Percentiles rank a stretch among this genome's conserved stretches.
Evolutionary conservation across 2,113 vertebrate species (phyloP).

Genomic region (Istiophorus platypterus): DNA sequence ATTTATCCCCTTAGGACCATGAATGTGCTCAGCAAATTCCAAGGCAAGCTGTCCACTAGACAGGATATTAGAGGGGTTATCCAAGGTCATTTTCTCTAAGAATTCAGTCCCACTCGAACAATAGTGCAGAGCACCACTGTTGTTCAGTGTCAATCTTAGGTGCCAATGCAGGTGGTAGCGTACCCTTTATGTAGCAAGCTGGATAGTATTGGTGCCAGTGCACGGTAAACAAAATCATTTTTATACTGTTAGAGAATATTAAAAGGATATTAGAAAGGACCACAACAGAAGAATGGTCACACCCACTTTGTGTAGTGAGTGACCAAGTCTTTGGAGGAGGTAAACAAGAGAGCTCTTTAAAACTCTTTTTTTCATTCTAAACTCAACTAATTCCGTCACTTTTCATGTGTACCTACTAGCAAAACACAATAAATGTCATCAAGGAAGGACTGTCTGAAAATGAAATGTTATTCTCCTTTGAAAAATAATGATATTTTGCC

Average conservation of each 20-base stretch:
- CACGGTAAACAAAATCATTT: not conserved
- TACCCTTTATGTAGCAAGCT: not conserved
- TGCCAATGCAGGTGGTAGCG: not conserved
- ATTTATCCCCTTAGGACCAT: not conserved
- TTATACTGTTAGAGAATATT: not conserved
- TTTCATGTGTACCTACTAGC: not conserved
- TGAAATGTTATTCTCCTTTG: not conserved
- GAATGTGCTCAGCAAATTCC: not conserved
- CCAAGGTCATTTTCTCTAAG: constrained; percentile 3
- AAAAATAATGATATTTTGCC: not conserved
- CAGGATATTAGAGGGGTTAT: not conserved
- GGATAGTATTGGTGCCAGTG: not conserved
- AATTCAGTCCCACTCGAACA: not conserved
- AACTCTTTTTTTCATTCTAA: too few relatives aligned
- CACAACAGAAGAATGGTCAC: too few relatives aligned
- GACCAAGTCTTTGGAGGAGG: too few relatives aligned
- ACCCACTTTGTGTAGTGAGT: too few relatives aligned
- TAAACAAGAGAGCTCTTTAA: too few relatives aligned
- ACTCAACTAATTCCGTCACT: not conserved
- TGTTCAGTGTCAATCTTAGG: not conserved
- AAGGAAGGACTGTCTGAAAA: not conserved
- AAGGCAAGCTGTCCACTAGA: constrained; percentile 11
- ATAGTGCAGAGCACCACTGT: not conserved
- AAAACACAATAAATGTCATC: not conserved
- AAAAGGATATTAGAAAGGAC: not conserved